Evolutionary conservation across 2,113 vertebrate species (phyloP).

Genomic region (Cyphomyrus discorhynchus): DNA sequence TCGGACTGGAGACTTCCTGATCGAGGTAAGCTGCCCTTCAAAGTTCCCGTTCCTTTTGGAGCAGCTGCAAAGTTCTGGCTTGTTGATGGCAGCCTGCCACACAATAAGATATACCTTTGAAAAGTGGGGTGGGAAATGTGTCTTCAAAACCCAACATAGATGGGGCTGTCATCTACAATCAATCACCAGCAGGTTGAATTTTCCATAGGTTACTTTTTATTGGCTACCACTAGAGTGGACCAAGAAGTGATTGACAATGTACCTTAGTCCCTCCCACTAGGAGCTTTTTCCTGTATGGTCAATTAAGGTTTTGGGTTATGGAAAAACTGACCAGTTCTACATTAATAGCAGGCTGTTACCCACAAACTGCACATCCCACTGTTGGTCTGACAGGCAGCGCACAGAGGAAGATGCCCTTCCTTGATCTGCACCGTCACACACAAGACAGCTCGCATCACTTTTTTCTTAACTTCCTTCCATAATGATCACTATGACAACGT

Average conservation of each 20-base stretch:
- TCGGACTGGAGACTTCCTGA: slow-evolving; percentile 71
- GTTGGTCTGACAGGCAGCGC: neutral
- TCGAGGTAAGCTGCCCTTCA: slow-evolving; percentile 52
- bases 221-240: neutral
- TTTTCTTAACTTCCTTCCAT: neutral
- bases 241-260: neutral
- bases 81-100: neutral
- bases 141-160: neutral
- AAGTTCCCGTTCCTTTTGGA: neutral
- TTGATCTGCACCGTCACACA: neutral
- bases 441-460: neutral
- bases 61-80: neutral
- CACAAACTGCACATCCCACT: neutral
- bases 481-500: slow-evolving; percentile 10
- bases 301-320: neutral
- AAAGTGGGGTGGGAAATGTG: neutral
- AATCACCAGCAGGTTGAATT: neutral
- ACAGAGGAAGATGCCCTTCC: neutral
- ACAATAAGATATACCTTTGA: neutral
- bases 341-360: neutral
- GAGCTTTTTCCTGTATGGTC: neutral
- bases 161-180: neutral
- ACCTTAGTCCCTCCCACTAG: neutral
- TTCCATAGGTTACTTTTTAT: neutral
- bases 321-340: neutral